Evolutionary conservation across 1,140 invertebrate genomes (phyloP).

Genomic region (Bombus confusus): DNA sequence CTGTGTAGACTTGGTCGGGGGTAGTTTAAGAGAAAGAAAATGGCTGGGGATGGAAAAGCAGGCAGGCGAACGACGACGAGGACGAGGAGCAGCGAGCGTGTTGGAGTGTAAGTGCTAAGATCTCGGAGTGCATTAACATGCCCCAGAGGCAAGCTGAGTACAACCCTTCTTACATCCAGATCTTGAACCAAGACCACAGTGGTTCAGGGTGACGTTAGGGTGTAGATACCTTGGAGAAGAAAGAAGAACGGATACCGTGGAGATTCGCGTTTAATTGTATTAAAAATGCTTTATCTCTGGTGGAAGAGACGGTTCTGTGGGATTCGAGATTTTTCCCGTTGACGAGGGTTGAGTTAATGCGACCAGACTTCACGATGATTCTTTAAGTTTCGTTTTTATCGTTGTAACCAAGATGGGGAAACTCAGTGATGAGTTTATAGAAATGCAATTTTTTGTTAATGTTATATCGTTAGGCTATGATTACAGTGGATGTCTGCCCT

Average conservation of each 20-base stretch:
- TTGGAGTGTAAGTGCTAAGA: constrained; percentile 83
- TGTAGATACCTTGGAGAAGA: constrained; percentile 7
- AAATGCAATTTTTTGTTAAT: neutral
- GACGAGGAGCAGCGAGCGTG: constrained; percentile 73
- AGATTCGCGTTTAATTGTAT: constrained; percentile 82
- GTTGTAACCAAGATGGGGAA: neutral
- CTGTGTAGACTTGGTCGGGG: constrained; percentile 68
- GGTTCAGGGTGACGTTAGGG: constrained; percentile 51
- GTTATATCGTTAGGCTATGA: neutral
- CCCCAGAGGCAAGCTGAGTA: constrained; percentile 81
- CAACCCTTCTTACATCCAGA: constrained; percentile 83
- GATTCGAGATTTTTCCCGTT: constrained; percentile 20
- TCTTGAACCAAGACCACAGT: constrained; percentile 73
- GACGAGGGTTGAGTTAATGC: constrained; percentile 40
- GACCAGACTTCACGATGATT: neutral
- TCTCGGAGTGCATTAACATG: constrained; percentile 83
- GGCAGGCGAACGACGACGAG: constrained; percentile 62
- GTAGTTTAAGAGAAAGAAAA: constrained; percentile 82
- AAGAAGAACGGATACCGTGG: constrained; percentile 71
- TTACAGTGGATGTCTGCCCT: too few relatives aligned
- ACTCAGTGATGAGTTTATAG: neutral
- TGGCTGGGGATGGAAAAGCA: constrained; percentile 68
- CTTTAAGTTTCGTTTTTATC: neutral
- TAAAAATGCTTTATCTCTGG: constrained; percentile 82
- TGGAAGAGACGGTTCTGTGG: constrained; percentile 10